Conservation (phyloP, 2,888 invertebrate genomes). For the Tenthredo distinguenda region DNA sequence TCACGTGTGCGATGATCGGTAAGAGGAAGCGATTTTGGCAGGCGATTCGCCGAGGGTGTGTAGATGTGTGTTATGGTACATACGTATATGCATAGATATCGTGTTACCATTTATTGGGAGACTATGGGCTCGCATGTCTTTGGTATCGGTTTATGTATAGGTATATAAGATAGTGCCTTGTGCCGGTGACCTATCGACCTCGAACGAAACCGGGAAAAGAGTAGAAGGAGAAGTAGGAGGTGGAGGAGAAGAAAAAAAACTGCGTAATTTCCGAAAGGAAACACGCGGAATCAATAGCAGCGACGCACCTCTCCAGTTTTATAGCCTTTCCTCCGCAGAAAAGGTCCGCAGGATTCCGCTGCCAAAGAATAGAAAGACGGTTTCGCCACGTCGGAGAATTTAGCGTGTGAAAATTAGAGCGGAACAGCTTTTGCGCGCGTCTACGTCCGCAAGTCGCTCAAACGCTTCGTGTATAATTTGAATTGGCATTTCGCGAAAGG, state of each 20-base stretch:
- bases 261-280: conserved; percentile 67
- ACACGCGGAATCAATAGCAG: conserved; percentile 65
- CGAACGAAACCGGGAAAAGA: conserved; percentile 51
- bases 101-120: conserved; percentile 5
- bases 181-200: conserved; percentile 51
- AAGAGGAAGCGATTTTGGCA: neutral
- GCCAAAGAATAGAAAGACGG: conserved; percentile 54
- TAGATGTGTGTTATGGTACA: neutral
- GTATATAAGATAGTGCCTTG: conserved; percentile 16
- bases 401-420: neutral
- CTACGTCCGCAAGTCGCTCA: neutral
- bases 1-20: neutral
- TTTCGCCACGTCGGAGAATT: neutral
- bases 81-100: neutral
- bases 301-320: conserved; percentile 52
- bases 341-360: conserved; percentile 55
- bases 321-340: conserved; percentile 50
- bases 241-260: conserved; percentile 58
- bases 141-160: neutral
- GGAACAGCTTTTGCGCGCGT: neutral
- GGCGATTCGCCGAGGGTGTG: neutral
- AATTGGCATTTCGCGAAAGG: conserved; percentile 66
- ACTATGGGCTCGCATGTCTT: conserved; percentile 27
- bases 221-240: neutral
- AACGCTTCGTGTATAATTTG: conserved; percentile 6